Evolutionary conservation across 2,113 vertebrate species (phyloP).

Genomic region (Cyprinus carpio): DNA sequence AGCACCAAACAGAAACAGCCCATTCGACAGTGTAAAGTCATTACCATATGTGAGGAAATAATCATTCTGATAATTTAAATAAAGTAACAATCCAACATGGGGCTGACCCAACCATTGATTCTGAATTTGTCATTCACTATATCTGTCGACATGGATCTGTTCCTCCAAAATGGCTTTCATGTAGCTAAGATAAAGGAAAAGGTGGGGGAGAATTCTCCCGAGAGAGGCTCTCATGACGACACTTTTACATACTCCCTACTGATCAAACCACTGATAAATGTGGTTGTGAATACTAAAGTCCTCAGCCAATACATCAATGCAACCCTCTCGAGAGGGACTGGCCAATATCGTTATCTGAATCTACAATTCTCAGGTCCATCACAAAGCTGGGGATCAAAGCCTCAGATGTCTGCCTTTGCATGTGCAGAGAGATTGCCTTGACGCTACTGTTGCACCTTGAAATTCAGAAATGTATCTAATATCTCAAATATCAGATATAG

Average conservation of each 20-base stretch:
- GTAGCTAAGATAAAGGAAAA: slow-evolving; percentile 49
- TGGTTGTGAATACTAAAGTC: slow-evolving; percentile 53
- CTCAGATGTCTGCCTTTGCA: slow-evolving; percentile 25
- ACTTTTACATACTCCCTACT: slow-evolving; percentile 61
- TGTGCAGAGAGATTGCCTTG: not conserved
- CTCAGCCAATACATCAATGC: slow-evolving; percentile 50
- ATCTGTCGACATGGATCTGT: slow-evolving; percentile 63
- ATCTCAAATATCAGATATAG: not conserved
- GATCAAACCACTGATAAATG: slow-evolving; percentile 60
- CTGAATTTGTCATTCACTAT: slow-evolving; percentile 66
- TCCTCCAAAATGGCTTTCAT: slow-evolving; percentile 53
- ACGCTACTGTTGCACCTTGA: not conserved
- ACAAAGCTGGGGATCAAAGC: slow-evolving; percentile 43
- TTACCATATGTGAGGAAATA: slow-evolving; percentile 56
- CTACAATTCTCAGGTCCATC: slow-evolving; percentile 46
- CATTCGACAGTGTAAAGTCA: slow-evolving; percentile 38
- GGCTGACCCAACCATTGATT: slow-evolving; percentile 64
- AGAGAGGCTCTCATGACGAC: slow-evolving; percentile 56
- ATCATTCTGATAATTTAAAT: slow-evolving; percentile 64
- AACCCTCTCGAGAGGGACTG: slow-evolving; percentile 20
- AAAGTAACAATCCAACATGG: slow-evolving; percentile 56
- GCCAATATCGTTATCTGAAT: slow-evolving; percentile 46
- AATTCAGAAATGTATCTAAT: not conserved
- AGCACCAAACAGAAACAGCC: not conserved
- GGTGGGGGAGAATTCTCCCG: slow-evolving; percentile 42